Conservation (phyloP, 2,797 vertebrate species). For the Chelidonichthys spinosus region DNA sequence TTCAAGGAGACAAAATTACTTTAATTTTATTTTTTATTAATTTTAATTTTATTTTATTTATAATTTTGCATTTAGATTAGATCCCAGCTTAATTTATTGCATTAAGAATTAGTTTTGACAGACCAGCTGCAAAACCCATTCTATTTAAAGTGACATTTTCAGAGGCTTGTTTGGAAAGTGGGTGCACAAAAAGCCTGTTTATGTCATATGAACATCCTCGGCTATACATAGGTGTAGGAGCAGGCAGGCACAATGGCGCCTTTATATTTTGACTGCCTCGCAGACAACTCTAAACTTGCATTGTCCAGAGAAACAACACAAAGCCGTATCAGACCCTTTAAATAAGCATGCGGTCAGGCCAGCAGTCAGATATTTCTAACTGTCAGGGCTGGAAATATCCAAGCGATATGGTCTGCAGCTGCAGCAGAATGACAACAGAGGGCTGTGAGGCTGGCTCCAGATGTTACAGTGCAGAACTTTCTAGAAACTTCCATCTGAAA, state of each 20-base stretch:
- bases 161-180: slow-evolving; percentile 13
- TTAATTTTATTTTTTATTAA: too few relatives aligned
- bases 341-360: slow-evolving; percentile 51
- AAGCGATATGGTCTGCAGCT: slow-evolving; percentile 67
- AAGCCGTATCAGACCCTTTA: slow-evolving; percentile 51
- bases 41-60: too few relatives aligned
- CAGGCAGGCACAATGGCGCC: slow-evolving; percentile 40
- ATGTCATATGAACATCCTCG: slow-evolving; percentile 33
- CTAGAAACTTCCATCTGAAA: slow-evolving; percentile 64
- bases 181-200: slow-evolving; percentile 28
- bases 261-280: slow-evolving; percentile 71
- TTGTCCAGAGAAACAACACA: slow-evolving; percentile 62
- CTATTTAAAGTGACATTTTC: neutral
- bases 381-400: slow-evolving; percentile 57
- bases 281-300: slow-evolving; percentile 58
- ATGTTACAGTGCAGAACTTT: slow-evolving; percentile 61
- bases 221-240: slow-evolving; percentile 63
- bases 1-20: neutral
- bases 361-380: slow-evolving; percentile 57
- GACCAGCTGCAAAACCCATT: neutral
- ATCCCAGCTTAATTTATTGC: neutral
- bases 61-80: neutral
- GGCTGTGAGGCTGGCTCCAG: slow-evolving; percentile 59
- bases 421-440: slow-evolving; percentile 62
- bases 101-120: neutral